These are phyloP conservation scores for Brachirus orientalis DNA, from an alignment of 2,113 vertebrate species.

Conservation along the genomic window DNA sequence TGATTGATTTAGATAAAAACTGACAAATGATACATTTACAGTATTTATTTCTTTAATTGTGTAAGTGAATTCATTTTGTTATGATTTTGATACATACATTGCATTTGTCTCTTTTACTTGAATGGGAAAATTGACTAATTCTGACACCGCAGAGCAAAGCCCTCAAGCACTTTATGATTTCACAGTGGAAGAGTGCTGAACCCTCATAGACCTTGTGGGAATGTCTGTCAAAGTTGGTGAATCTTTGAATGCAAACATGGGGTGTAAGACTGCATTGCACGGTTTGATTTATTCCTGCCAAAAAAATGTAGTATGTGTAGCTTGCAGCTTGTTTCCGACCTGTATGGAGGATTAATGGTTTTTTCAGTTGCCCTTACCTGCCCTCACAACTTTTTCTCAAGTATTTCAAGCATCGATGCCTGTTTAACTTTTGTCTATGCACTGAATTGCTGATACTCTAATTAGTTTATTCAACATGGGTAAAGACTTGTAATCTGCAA, in stretches of 20 bases:
- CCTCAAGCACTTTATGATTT: background rate
- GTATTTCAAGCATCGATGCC: too few relatives aligned
- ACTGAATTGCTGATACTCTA: background rate
- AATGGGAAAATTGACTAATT: background rate
- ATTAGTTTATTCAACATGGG: conserved; percentile 2
- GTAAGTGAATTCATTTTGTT: background rate
- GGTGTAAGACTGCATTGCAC: background rate
- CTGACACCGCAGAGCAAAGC: background rate
- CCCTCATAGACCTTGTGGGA: background rate
- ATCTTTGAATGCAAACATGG: background rate
- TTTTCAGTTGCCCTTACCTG: background rate
- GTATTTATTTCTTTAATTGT: background rate
- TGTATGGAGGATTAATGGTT: background rate
- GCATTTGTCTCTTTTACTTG: too few relatives aligned
- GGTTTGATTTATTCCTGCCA: background rate
- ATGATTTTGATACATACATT: background rate
- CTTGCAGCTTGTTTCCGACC: background rate
- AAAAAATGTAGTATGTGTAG: background rate
- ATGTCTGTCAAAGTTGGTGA: background rate
- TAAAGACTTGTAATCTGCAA: conserved; percentile 19
- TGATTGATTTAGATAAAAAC: background rate
- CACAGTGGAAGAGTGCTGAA: conserved; percentile 1
- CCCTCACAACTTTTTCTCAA: background rate
- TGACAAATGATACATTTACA: background rate
- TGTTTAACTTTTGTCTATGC: background rate